phyloP scores from a whole-genome alignment of 23 tunicate genomes.

The Oikopleura vanhoeffeni region DNA sequence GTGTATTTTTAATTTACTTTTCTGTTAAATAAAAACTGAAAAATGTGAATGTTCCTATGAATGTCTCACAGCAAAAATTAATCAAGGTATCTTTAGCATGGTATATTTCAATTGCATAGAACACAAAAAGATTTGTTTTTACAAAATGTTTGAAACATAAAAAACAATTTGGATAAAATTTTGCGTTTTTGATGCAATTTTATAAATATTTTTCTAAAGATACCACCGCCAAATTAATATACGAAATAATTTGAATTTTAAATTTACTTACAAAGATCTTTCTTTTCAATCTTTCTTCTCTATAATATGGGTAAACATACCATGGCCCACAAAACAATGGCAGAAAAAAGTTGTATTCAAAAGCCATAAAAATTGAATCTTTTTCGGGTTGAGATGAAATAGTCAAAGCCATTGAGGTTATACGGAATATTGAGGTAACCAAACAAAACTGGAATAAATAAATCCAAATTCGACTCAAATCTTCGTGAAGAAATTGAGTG shows the following conservation, averaged over 20 bases:
- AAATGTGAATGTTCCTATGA: no score
- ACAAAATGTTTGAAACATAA: not conserved
- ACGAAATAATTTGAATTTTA: not conserved
- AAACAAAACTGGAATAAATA: not conserved
- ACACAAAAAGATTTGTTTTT: no score
- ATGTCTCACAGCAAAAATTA: no score
- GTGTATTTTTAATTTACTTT: no score
- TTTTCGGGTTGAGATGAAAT: not conserved
- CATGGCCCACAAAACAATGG: constrained; percentile 3
- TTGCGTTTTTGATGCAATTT: no score
- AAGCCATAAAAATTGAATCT: not conserved
- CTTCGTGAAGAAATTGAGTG: not conserved
- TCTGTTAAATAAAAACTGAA: not conserved
- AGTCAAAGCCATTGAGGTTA: not conserved
- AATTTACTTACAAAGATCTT: not conserved
- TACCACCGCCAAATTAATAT: no score
- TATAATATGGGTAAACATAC: not conserved
- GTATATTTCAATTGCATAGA: no score
- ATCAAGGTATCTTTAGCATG: no score
- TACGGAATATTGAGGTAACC: not conserved
- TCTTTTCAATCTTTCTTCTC: not conserved
- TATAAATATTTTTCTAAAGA: no score
- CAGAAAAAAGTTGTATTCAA: not conserved
- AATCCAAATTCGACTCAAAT: not conserved
- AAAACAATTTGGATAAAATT: no score